A percentile compares a stretch with the other conserved stretches of the same genome.
These are phyloP conservation scores for Lonchura striata DNA, from an alignment of 2,113 vertebrate genomes.

Conservation along the genomic window DNA sequence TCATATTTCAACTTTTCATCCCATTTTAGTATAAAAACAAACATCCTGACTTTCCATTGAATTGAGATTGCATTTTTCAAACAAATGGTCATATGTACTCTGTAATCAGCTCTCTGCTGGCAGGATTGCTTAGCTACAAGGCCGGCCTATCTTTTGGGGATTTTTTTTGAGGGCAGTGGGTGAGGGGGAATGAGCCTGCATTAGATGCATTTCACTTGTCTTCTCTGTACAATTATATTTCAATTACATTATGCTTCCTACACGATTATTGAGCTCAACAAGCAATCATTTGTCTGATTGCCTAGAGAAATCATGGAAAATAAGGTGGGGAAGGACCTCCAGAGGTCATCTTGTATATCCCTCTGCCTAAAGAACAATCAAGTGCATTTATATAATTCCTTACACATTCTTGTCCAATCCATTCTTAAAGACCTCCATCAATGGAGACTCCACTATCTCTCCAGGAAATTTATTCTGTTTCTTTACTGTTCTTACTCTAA, in stretches of 20 bases:
- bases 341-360: background rate
- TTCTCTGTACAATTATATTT: background rate
- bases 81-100: constrained; percentile 22
- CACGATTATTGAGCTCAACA: constrained; percentile 28
- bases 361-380: background rate
- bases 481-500: background rate
- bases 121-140: background rate
- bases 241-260: background rate
- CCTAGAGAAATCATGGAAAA: constrained; percentile 5
- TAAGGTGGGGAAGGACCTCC: background rate
- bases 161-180: background rate
- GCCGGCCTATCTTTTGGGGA: background rate
- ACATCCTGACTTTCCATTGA: constrained; percentile 57
- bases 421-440: background rate
- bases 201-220: background rate
- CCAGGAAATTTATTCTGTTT: background rate
- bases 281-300: constrained; percentile 18
- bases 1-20: constrained; percentile 62
- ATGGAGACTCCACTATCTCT: background rate
- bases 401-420: background rate
- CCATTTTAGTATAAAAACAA: constrained; percentile 63
- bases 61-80: constrained; percentile 40
- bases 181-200: background rate
- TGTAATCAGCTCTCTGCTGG: background rate
- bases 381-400: background rate